Conservation (phyloP, 2,888 invertebrate genomes). For the Orthosia cruda region DNA sequence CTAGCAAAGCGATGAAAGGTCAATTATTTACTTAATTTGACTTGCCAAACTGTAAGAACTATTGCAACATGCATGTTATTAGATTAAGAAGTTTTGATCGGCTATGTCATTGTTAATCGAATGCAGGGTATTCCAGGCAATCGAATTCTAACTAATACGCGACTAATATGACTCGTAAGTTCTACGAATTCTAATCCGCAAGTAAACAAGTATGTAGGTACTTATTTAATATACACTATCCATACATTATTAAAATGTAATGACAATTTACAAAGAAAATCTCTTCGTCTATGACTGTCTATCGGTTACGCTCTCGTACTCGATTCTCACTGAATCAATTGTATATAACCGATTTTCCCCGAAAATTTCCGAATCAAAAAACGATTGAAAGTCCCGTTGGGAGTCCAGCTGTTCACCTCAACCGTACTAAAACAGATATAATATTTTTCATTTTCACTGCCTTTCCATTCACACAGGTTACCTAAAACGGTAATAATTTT, state of each 20-base stretch:
- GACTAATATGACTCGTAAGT: not conserved
- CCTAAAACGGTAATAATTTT: slow-evolving; percentile 79
- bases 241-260: not conserved
- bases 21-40: slow-evolving; percentile 29
- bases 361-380: slow-evolving; percentile 43
- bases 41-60: not conserved
- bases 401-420: slow-evolving; percentile 53
- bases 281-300: not conserved
- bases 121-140: not conserved
- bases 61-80: not conserved
- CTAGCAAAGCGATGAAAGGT: slow-evolving; percentile 10
- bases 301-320: slow-evolving; percentile 1
- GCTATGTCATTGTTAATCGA: not conserved
- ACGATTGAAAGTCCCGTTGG: slow-evolving; percentile 46
- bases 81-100: not conserved
- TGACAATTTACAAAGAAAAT: slow-evolving; percentile 5
- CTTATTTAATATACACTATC: not conserved
- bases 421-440: slow-evolving; percentile 61
- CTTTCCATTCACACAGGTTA: slow-evolving; percentile 39
- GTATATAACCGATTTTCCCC: slow-evolving; percentile 26
- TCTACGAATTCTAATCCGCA: slow-evolving; percentile 3
- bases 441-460: slow-evolving; percentile 59
- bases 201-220: not conserved
- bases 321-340: slow-evolving; percentile 33
- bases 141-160: not conserved